Base-by-base conservation (phyloP, 1,140 invertebrate species). In the Drosophila jambulina region DNA sequence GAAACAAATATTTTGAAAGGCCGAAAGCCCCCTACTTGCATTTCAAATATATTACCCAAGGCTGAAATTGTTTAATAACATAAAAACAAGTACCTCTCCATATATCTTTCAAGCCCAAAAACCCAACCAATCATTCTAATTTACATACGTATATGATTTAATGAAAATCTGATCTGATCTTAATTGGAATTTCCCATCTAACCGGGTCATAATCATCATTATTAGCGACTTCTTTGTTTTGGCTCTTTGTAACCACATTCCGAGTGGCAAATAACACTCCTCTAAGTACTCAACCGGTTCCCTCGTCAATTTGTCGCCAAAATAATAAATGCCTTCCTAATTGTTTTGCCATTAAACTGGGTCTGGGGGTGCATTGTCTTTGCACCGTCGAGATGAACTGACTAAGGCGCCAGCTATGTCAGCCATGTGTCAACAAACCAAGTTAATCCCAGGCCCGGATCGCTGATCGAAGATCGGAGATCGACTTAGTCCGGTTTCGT, bases 331-430 rank as follows among this genome's bases (percentile, higher is more conserved):
- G 53, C 78, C 85, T 85, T 85, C 86, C 86, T 82, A 91, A 91
- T 90, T 88, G 84, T 72, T 78, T 84, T 90, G 80, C 74, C 81
- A 90, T 88, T 84, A 88, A 84, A 63, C 65, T 75, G 77, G 34
- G 61, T 45, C 53, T 40, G 38, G 19, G 60, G 65, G 78, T 88
- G 84, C 85, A 88, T 90, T 88, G 81, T 90, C 77, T 80, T 43
- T 17, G 12, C 25, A 32, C 46, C 48, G 61, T 29, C 29, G 48
- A 9, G 34, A 32, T 71, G 25, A 60, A 72, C 80, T 87, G 83
- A 87, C 83, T 87, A 69, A 87, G 72, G 27, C 56, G 62, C 43
- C 61, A 80, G 83, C 80, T 80, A 84, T 87, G 83, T 62, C 54
- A 64, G 60, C 40, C 74, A 62, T 79, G 78, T 85, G 78, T 85